Conservation (phyloP, 2,888 invertebrate species). For the Dioctria rufipes region DNA sequence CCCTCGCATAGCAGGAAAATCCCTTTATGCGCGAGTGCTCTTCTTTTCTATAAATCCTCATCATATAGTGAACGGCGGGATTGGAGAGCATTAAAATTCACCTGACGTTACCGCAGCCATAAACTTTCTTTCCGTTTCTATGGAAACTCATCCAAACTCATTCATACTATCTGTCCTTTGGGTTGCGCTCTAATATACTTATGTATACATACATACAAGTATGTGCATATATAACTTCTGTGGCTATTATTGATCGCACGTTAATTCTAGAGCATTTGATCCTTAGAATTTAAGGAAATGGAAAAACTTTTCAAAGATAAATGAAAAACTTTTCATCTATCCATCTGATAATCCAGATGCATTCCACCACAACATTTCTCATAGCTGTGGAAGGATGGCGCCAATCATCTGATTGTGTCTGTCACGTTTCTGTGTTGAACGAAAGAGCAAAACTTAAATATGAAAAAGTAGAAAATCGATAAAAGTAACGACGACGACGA, state of each 20-base stretch:
- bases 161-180: neutral
- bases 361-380: too few species aligned
- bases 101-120: slow-evolving; percentile 10
- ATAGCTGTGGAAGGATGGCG: too few species aligned
- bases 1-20: neutral
- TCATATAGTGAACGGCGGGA: neutral
- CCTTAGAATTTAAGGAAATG: neutral
- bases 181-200: too few species aligned
- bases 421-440: too few species aligned
- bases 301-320: too few species aligned
- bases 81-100: slow-evolving; percentile 18
- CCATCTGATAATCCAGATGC: too few species aligned
- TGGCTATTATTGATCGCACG: neutral
- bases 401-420: too few species aligned
- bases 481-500: too few species aligned
- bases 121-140: slow-evolving; percentile 7
- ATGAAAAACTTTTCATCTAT: too few species aligned
- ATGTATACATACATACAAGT: too few species aligned
- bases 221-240: neutral
- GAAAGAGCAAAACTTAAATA: too few species aligned
- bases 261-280: neutral
- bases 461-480: too few species aligned
- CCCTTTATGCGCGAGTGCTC: neutral
- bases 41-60: neutral
- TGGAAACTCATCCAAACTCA: neutral